Percentiles rank a stretch among this genome's conserved stretches.
phyloP scores from a whole-genome alignment of 2,797 vertebrate species.

The Galaxias olidus region DNA sequence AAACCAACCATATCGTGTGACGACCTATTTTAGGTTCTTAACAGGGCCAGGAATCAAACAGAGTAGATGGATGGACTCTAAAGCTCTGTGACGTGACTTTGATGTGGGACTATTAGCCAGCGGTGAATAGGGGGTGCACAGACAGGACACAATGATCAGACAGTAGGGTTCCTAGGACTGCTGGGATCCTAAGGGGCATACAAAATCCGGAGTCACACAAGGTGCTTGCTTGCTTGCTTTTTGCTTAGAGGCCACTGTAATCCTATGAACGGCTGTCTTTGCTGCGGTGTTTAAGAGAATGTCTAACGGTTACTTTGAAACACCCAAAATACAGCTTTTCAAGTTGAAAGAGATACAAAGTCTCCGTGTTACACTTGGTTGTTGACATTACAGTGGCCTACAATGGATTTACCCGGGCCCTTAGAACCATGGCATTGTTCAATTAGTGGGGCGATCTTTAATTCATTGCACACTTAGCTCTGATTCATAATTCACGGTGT shows the following conservation, averaged over 20 bases:
- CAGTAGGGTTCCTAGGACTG: slow-evolving; percentile 12
- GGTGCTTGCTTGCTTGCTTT: too few relatives aligned
- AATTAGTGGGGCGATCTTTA: slow-evolving; percentile 66
- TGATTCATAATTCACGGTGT: slow-evolving; percentile 65
- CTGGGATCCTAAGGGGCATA: too few relatives aligned
- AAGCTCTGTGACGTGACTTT: slow-evolving; percentile 38
- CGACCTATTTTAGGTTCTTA: background rate
- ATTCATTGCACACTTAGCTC: slow-evolving; percentile 67
- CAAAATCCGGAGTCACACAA: too few relatives aligned
- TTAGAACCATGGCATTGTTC: slow-evolving; percentile 50
- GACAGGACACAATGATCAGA: slow-evolving; percentile 23
- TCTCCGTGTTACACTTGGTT: too few relatives aligned
- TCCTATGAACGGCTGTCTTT: too few relatives aligned
- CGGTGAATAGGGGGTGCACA: slow-evolving; percentile 18
- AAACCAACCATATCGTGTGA: too few relatives aligned
- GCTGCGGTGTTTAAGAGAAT: too few relatives aligned
- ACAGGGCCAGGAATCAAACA: slow-evolving; percentile 34
- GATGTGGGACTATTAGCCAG: slow-evolving; percentile 38
- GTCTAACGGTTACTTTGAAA: too few relatives aligned
- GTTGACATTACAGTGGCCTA: too few relatives aligned
- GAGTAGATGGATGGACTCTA: slow-evolving; percentile 48
- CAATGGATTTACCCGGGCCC: background rate
- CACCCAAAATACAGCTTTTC: too few relatives aligned
- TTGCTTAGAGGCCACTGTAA: too few relatives aligned
- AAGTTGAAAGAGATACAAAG: too few relatives aligned